Conservation (phyloP, 2,797 vertebrate genomes). For the Apodemus agrarius region DNA sequence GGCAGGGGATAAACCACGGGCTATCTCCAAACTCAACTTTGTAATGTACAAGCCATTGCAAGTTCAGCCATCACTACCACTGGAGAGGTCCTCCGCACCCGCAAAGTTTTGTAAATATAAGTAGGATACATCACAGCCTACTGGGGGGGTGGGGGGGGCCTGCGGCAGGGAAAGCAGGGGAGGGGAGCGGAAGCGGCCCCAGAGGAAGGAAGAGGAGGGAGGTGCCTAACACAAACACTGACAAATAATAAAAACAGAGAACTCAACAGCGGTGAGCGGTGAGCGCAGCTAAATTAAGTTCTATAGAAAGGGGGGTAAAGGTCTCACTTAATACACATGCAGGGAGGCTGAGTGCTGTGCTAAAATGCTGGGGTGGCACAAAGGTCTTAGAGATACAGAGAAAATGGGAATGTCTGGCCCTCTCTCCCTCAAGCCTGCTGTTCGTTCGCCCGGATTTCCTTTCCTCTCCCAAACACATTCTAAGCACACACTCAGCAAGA, state of each 20-base stretch:
- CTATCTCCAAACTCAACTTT: neutral
- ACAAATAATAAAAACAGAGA: constrained; percentile 52
- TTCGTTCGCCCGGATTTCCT: neutral
- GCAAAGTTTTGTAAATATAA: neutral
- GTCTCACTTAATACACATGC: neutral
- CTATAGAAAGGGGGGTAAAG: neutral
- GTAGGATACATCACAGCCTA: neutral
- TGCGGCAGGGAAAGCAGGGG: neutral
- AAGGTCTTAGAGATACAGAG: neutral
- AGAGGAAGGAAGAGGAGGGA: constrained; percentile 64
- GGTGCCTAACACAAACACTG: constrained; percentile 34
- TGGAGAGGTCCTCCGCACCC: neutral
- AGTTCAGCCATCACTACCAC: neutral
- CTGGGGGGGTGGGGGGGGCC: neutral
- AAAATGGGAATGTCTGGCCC: neutral
- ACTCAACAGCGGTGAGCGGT: neutral
- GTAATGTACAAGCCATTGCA: neutral
- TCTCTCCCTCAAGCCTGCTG: neutral
- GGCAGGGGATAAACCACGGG: neutral
- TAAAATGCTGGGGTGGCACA: neutral
- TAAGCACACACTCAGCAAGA: constrained; percentile 27
- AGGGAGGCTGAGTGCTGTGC: neutral
- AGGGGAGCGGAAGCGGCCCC: neutral
- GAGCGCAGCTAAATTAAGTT: neutral
- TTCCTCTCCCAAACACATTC: constrained; percentile 28